Evolutionary conservation across 2,113 vertebrate species (phyloP), one percentile per base, ranked within the genome.

Genomic region (Zosterops pallidus): DNA sequence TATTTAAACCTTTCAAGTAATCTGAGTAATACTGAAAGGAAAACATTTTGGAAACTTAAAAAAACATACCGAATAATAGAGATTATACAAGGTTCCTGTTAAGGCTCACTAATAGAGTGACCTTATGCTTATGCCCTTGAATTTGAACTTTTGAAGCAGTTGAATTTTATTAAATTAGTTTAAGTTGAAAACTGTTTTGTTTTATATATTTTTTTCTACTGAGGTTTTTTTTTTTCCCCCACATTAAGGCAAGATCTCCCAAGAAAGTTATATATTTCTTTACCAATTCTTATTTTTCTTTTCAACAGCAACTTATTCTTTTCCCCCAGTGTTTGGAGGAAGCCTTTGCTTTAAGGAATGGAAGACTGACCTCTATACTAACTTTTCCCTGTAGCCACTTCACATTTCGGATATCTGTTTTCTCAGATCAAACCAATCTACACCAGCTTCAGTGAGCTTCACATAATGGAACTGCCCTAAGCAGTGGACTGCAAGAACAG

Each of bases 291-390:
- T 69, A 19, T 19, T 74, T 80, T 81, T 28, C 4, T 83, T 72
- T 87, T 37, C 70, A 89, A 72, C 5, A 86, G 4, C 9, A 63
- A 14, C 6, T 37, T 65, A 37, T 4, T 57, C 4, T 53, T 37
- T 37, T n/a, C 5, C 12, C 20, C 1, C 31, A 17, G 0, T 23
- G 9, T 63, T 29, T 60, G 11, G 7, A 10, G 5, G 8, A 77
- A 59, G 2, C 9, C 55, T 72, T 83, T 69, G 14, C 55, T 72
- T 83, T 69, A 16, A 53, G 9, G 9, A 64, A 6, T 57, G 16
- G 11, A 82, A 67, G 31, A 29, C 24, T 39, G 12, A 85, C 14
- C 13, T 42, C 33, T 79, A 26, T 41, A 39, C 33, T 29, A 67
- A 16, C 21, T 26, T 70, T 64, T 62, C 22, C 14, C 15, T 35